Evolutionary conservation across 2,797 vertebrate genomes (phyloP), one percentile per base, ranked within the genome.

Genomic region (Sebastes melanostomus): DNA sequence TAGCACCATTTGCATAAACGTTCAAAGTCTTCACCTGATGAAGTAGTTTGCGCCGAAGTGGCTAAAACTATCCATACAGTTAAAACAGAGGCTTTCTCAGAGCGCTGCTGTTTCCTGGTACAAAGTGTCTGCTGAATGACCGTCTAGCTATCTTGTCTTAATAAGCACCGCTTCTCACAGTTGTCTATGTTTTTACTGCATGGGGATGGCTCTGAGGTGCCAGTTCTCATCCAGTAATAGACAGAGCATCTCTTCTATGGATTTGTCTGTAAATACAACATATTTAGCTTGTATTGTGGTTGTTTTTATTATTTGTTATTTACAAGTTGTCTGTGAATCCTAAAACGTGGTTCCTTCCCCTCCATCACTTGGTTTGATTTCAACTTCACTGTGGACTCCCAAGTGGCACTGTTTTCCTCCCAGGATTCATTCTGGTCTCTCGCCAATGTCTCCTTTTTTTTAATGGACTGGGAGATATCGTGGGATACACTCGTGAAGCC

Each of bases 251-350:
- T 91, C 87, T 76, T 84, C 67, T 69, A 30, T 71, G 68, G 72
- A 85, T 91, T 90, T 88, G 89, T 92, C 75, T 94, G 92, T 94
- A 95, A 92, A 94, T 92, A 91, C 81, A 86, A 80, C 90, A 85
- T 85, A 82, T 90, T 91, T 90, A 85, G 80, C 89, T 92, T 86
- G 82, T 91, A 86, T 85, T 92, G 89, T 91, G 82, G 77, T 92
- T 88, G 81, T 94, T 91, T 91, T 91, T 90, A 88, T 91, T 86
- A 81, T 93, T 91, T 93, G 90, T 92, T 90, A 92, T 92, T 91
- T 91, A 92, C 88, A 84, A 87, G 73, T 88, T 84, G 79, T 93
- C 89, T 92, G 92, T 95, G 91, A 94, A 91, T 92, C 85, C 88
- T 89, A 63, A 86, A 91, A 84, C 42, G 66, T 84, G 71, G 78